These are phyloP conservation scores for Microctonus brassicae DNA, from an alignment of 2,888 invertebrate genomes.

Conservation along the genomic window DNA sequence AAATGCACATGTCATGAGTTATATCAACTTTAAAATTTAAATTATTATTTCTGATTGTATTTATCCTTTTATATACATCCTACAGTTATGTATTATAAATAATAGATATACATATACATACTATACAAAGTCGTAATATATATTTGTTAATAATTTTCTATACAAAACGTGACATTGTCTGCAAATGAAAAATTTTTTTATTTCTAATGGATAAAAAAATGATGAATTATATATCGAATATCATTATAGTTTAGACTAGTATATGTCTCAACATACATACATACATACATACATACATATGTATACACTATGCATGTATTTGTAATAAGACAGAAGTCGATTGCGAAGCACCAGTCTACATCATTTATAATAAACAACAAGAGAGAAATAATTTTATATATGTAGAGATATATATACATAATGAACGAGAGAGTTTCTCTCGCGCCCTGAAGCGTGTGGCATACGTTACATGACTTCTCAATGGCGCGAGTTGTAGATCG, in stretches of 20 bases:
- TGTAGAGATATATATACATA: not conserved
- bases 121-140: not conserved
- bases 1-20: not conserved
- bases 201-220: not conserved
- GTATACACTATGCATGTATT: not conserved
- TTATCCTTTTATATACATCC: not conserved
- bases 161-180: not conserved
- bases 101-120: not conserved
- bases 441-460: slow-evolving; percentile 38
- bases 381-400: slow-evolving; percentile 5
- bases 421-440: slow-evolving; percentile 34
- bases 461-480: slow-evolving; percentile 32
- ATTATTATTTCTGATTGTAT: not conserved
- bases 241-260: not conserved
- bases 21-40: no score
- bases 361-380: slow-evolving; percentile 27
- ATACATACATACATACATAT: no score
- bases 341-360: slow-evolving; percentile 3
- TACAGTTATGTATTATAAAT: no score
- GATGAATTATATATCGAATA: not conserved
- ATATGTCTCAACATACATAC: not conserved
- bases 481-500: slow-evolving; percentile 41
- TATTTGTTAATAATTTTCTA: not conserved
- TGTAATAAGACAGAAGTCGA: slow-evolving; percentile 14
- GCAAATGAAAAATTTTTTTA: not conserved